phyloP scores from a whole-genome alignment of 2,888 invertebrate species.

The Ferdinandea cuprea region DNA sequence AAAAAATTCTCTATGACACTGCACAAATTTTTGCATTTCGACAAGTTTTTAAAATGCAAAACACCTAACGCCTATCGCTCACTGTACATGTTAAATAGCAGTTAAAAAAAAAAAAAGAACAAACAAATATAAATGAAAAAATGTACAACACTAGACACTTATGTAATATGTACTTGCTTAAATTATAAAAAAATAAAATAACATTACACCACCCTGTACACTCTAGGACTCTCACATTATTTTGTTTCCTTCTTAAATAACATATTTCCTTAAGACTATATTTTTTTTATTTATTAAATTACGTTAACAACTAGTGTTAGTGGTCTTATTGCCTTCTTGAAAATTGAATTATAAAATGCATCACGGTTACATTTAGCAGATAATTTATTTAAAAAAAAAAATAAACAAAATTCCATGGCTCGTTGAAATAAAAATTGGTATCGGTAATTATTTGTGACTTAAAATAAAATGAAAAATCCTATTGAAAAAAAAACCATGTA shows the following conservation, averaged over 20 bases:
- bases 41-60: too few relatives aligned
- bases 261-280: conserved; percentile 15
- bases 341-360: conserved; percentile 28
- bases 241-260: conserved; percentile 37
- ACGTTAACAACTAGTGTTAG: conserved; percentile 56
- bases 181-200: conserved; percentile 26
- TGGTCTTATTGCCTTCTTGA: conserved; percentile 23
- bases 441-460: conserved; percentile 65
- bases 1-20: too few relatives aligned
- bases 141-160: conserved; percentile 40
- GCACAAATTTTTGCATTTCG: too few relatives aligned
- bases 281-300: conserved; percentile 39
- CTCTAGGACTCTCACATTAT: conserved; percentile 73
- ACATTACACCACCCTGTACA: conserved; percentile 75
- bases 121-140: conserved; percentile 3
- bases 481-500: conserved; percentile 38
- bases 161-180: conserved; percentile 22
- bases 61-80: too few relatives aligned
- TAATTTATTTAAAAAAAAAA: conserved; percentile 35
- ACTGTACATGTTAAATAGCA: not conserved
- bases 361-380: conserved; percentile 41
- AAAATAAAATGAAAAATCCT: conserved; percentile 39
- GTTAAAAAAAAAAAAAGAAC: not conserved
- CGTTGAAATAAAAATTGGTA: conserved; percentile 33
- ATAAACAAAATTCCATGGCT: too few relatives aligned